Evolutionary conservation across 2,888 invertebrate species (phyloP).

Genomic region (Yponomeuta cagnagella): DNA sequence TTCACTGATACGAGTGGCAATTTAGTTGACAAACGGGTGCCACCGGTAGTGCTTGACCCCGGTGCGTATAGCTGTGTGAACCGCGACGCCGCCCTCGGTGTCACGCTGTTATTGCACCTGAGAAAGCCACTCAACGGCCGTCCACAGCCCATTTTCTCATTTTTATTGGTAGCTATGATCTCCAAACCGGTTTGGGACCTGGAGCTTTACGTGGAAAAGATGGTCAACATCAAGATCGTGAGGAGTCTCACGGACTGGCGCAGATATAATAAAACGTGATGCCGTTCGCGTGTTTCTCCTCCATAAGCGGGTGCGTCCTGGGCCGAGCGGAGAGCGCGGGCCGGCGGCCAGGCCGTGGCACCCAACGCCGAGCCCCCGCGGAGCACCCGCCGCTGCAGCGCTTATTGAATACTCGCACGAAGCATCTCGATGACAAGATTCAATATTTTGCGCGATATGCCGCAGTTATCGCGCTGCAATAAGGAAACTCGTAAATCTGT

Average conservation of each 20-base stretch:
- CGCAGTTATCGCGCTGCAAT: slow-evolving; percentile 17
- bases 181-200: slow-evolving; percentile 67
- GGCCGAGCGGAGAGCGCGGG: slow-evolving; percentile 39
- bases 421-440: slow-evolving; percentile 38
- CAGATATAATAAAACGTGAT: slow-evolving; percentile 35
- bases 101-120: slow-evolving; percentile 45
- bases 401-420: slow-evolving; percentile 67
- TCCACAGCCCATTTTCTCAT: slow-evolving; percentile 54
- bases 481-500: slow-evolving; percentile 18
- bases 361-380: slow-evolving; percentile 37
- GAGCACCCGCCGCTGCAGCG: slow-evolving; percentile 22
- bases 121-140: slow-evolving; percentile 58
- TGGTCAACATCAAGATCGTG: slow-evolving; percentile 46
- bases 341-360: slow-evolving; percentile 30
- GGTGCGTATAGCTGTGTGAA: slow-evolving; percentile 43
- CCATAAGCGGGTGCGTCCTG: slow-evolving; percentile 51
- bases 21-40: slow-evolving; percentile 21
- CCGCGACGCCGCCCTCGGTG: slow-evolving; percentile 31
- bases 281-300: slow-evolving; percentile 60
- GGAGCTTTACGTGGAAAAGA: slow-evolving; percentile 51
- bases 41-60: slow-evolving; percentile 40
- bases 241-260: slow-evolving; percentile 53
- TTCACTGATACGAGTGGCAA: slow-evolving; percentile 3
- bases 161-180: slow-evolving; percentile 60
- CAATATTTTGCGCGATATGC: slow-evolving; percentile 37